Evolutionary conservation across 2,888 invertebrate genomes (phyloP).

Genomic region (Mellilla xanthometata): DNA sequence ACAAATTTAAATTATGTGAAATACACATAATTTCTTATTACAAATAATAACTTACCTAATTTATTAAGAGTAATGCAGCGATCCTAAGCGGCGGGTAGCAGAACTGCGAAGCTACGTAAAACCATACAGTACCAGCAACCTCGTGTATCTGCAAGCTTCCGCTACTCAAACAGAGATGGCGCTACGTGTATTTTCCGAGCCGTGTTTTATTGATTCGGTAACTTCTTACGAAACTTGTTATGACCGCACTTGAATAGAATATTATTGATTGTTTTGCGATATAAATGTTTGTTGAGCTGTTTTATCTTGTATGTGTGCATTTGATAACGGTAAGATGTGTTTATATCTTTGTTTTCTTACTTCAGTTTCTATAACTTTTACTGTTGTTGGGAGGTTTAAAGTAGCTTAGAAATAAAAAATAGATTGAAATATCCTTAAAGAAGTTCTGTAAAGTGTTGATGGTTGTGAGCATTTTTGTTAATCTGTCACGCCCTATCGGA

Average conservation of each 20-base stretch:
- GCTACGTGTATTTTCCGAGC: slow-evolving; percentile 18
- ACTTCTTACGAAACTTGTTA: slow-evolving; percentile 25
- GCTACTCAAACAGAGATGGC: slow-evolving; percentile 35
- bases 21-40: no score
- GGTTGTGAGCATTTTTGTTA: no score
- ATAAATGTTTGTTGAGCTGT: slow-evolving; percentile 44
- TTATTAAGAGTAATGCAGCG: background rate
- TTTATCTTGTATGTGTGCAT: slow-evolving; percentile 50
- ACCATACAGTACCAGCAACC: background rate
- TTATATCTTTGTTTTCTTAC: slow-evolving; percentile 26
- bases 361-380: background rate
- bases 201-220: slow-evolving; percentile 11
- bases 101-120: slow-evolving; percentile 15
- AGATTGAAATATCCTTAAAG: no score
- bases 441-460: no score
- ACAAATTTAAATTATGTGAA: no score
- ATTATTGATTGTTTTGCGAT: slow-evolving; percentile 63
- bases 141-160: slow-evolving; percentile 11
- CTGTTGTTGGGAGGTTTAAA: background rate
- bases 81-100: slow-evolving; percentile 16
- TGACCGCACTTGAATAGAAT: slow-evolving; percentile 50
- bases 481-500: no score
- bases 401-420: no score
- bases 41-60: background rate
- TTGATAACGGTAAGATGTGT: slow-evolving; percentile 32